Conservation (phyloP, 2,888 invertebrate species). For the Beris chalybata region DNA sequence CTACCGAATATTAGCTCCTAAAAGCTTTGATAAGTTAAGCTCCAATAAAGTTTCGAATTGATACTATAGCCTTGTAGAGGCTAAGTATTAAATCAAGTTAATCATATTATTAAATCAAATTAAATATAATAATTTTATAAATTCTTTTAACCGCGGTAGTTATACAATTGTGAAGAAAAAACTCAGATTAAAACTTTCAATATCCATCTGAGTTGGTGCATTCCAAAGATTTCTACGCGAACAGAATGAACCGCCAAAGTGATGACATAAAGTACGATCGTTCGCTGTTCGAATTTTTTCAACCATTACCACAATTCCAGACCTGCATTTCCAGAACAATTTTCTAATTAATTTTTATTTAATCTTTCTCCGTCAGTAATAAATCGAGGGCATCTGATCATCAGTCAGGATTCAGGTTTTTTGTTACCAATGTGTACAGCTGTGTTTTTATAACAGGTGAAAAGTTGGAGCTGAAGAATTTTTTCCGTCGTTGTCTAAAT, state of each 20-base stretch:
- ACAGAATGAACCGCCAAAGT: not conserved
- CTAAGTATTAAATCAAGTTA: too few species aligned
- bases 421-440: not conserved
- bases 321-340: constrained; percentile 4
- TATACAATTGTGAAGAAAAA: not conserved
- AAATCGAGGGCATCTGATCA: not conserved
- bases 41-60: too few species aligned
- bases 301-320: not conserved
- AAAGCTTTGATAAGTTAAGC: too few species aligned
- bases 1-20: too few species aligned
- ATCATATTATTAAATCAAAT: constrained; percentile 6
- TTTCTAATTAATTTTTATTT: constrained; percentile 30
- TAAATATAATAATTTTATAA: constrained; percentile 20
- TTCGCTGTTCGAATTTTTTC: not conserved
- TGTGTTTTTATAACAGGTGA: constrained; percentile 18
- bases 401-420: not conserved
- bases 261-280: not conserved
- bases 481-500: constrained; percentile 9
- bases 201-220: constrained; percentile 1
- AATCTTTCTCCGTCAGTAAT: constrained; percentile 5
- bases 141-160: not conserved
- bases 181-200: not conserved
- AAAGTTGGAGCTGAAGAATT: constrained; percentile 7
- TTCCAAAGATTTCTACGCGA: constrained; percentile 5
- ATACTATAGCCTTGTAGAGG: too few species aligned